Evolutionary conservation across 2,113 vertebrate genomes (phyloP), one percentile per base, ranked within the genome.

Genomic region (Uria lomvia): DNA sequence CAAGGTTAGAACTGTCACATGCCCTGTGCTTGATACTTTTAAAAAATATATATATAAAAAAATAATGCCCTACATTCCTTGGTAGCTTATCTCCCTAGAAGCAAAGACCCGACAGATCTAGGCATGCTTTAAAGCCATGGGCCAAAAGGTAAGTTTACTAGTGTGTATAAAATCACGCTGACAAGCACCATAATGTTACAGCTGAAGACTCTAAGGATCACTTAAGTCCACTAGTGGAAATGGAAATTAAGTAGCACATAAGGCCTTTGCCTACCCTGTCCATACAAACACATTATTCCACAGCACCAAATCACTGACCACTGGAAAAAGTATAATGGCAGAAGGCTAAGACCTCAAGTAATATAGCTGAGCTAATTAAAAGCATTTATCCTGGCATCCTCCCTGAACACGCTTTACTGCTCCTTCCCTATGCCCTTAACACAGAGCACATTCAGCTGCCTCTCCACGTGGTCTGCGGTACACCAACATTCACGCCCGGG

Each of bases 71-170:
- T 97, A 73, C 3, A 30, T 73, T 90, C 73, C 71, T 88, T 93
- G 22, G 9, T 95, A 97, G 90, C 58, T 96, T 70, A 94, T 92
- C 30, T 95, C 62, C 40, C 96, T 96, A 78, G 79, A 90, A 80
- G 73, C 71, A 83, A 86, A 81, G 59, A 80, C 12, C 27, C 2
- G 12, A 50, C 52, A 92, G 47, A 72, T 23, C 77, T 81, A 81
- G 58, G 66, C 49, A 62, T 22, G 43, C 71, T 87, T 63, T 74
- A 88, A 92, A 84, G 71, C 67, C 40, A 58, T 27, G 72, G 59
- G 67, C 67, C 55, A 74, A 85, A 93, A 43, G 62, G 27, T 62
- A 92, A 83, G n/a, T 50, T 95, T 66, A 91, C 40, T 87, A 60
- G 20, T 15, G 42, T n/a, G 53, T 34, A 78, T 68, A 75, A 79